Conservation (phyloP, 2,797 vertebrate species). For the Sebastolobus alascanus region DNA sequence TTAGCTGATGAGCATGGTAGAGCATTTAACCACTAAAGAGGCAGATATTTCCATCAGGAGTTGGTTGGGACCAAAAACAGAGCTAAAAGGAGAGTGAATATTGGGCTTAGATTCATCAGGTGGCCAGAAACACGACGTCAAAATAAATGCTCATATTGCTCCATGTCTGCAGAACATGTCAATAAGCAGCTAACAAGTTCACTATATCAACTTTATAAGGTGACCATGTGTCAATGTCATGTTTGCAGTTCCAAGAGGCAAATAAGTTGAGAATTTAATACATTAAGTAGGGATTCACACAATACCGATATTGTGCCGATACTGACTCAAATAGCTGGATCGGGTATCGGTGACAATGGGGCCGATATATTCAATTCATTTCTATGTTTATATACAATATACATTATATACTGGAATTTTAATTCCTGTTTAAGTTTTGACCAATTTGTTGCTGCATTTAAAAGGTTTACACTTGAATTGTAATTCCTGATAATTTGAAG, state of each 20-base stretch:
- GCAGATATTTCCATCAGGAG: not conserved
- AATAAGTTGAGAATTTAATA: too few relatives aligned
- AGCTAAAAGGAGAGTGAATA: not conserved
- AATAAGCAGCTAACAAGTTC: not conserved
- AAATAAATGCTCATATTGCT: not conserved
- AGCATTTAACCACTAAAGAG: not conserved
- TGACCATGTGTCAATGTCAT: not conserved
- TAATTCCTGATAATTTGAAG: too few relatives aligned
- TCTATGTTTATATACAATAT: too few relatives aligned
- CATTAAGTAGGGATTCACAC: too few relatives aligned
- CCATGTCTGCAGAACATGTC: not conserved
- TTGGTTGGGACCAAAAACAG: not conserved
- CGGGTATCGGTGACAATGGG: too few relatives aligned
- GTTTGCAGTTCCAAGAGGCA: not conserved
- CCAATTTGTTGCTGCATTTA: too few relatives aligned
- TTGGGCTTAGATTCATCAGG: not conserved
- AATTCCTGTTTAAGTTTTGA: too few relatives aligned
- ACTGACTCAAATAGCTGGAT: rapidly evolving
- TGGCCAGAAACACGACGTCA: not conserved
- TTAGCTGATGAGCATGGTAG: not conserved
- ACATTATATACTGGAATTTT: too few relatives aligned
- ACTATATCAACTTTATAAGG: not conserved
- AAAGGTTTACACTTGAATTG: too few relatives aligned
- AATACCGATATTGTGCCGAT: too few relatives aligned
- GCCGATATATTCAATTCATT: too few relatives aligned